Base-by-base conservation (phyloP, 2,888 invertebrate species). In the Embidobia sp. region DNA sequence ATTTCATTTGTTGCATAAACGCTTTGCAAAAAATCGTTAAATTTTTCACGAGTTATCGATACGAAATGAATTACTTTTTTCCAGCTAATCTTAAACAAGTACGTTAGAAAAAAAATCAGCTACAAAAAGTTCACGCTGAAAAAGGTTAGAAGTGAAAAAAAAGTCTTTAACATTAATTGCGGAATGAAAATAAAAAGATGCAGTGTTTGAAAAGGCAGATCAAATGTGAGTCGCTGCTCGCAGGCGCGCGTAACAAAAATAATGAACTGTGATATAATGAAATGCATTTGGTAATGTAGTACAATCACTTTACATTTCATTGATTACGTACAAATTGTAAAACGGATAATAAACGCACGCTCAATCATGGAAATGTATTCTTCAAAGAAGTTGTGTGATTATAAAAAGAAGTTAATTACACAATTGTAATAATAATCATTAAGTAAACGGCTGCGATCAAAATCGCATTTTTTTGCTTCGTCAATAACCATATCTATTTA, bases 331-430 rank as follows among this genome's bases (percentile, higher is more conserved):
- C 15, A 26, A 29, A 51, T 66, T 37, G 48, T 10, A 35, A 48
- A 37, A 37, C 46, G 51, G n/a, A 46, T 48, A 22, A 48, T 26
- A 57, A 40, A 61, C 19, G 8, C 22, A 61, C 11, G 40, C n/a
- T 29, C 53, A 44, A 63, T 61, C 44, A 55, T 37, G 37, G 22
- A 27, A 37, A 53, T 44, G 26, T 49, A 44, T 70, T 59, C 42
- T 22, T 33, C 22, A 11, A 18, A 44, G 59, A 42, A 59, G 49
- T 70, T 59, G 19, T 42, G 49, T 59, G 42, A 70, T 61, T 15
- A 42, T 15, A 37, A 63, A 37, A 72, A 53, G 63, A 40, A n/a
- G n/a, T 51, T 46, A 27, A 59, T 59, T 70, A 57, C 37, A 63
- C 63, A 61, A 72, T 51, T 70, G 42, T 8, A 27, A 27, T 8